Conservation (phyloP, 2,113 vertebrate species). For the Paedocypris sp. region DNA sequence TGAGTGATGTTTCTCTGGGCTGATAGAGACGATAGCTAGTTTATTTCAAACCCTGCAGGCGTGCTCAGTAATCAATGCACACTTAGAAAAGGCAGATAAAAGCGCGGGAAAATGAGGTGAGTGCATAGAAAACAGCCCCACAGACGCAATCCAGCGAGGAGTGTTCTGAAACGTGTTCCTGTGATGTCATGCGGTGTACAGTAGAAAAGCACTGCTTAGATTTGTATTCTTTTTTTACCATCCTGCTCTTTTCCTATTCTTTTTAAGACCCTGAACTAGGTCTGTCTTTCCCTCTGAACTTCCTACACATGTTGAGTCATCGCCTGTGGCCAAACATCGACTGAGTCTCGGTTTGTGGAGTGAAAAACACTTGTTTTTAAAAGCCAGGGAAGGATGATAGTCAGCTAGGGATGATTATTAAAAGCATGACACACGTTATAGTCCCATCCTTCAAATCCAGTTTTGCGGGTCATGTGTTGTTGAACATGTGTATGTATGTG, state of each 20-base stretch:
- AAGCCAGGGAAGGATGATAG: conserved; percentile 7
- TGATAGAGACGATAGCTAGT: conserved; percentile 19
- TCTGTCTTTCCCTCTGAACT: conserved; percentile 9
- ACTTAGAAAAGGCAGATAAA: conserved; percentile 28
- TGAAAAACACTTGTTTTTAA: conserved; percentile 3
- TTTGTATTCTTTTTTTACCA: neutral
- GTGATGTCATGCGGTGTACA: neutral
- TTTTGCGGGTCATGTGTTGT: neutral
- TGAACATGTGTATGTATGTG: neutral
- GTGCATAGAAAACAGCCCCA: conserved; percentile 1
- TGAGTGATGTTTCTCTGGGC: conserved; percentile 15
- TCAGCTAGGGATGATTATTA: neutral
- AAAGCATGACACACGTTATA: neutral
- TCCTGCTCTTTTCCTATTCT: neutral
- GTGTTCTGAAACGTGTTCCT: neutral
- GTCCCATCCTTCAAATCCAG: neutral
- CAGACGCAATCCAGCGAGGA: neutral
- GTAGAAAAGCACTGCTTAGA: neutral
- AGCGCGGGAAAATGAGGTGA: conserved; percentile 15
- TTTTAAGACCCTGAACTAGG: conserved; percentile 13
- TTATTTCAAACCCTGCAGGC: conserved; percentile 1
- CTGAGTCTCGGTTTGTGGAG: neutral
- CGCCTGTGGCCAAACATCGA: conserved; percentile 16
- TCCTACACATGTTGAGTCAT: conserved; percentile 14
- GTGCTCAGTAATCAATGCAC: conserved; percentile 31